These are phyloP conservation scores for Teleogryllus oceanicus DNA, from an alignment of 2,888 invertebrate genomes.

Conservation along the genomic window DNA sequence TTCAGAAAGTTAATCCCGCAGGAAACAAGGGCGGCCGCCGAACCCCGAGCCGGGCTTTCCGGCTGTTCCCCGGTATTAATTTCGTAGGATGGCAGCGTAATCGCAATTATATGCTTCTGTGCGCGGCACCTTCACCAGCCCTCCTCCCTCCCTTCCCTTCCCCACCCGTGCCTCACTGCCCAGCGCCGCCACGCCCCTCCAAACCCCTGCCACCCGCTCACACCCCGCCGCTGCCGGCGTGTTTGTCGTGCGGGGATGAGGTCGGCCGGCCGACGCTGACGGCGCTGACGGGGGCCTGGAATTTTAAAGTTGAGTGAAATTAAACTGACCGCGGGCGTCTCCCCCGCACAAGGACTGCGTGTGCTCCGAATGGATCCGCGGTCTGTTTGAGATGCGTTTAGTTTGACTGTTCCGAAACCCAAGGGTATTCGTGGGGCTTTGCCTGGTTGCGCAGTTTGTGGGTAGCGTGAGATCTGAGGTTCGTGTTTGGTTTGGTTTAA, in stretches of 20 bases:
- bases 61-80: background rate
- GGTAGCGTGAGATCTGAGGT: no score
- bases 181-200: no score
- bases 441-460: no score
- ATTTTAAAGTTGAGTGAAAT: constrained; percentile 18
- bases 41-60: background rate
- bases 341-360: background rate
- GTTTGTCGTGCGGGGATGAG: background rate
- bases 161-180: no score
- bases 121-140: background rate
- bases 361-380: background rate
- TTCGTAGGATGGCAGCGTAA: constrained; percentile 9
- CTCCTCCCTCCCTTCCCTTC: no score
- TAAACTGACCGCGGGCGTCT: constrained; percentile 2
- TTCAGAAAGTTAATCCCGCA: constrained; percentile 1
- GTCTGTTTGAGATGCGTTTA: background rate
- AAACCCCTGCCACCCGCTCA: no score
- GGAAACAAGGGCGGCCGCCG: constrained; percentile 18
- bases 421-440: no score
- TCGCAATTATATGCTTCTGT: constrained; percentile 18
- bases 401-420: no score
- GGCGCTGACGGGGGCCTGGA: background rate
- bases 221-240: background rate
- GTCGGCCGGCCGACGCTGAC: background rate
- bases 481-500: no score